Evolutionary conservation across 2,797 vertebrate species (phyloP), one percentile per base, ranked within the genome.

Genomic region (Novumbra hubbsi): DNA sequence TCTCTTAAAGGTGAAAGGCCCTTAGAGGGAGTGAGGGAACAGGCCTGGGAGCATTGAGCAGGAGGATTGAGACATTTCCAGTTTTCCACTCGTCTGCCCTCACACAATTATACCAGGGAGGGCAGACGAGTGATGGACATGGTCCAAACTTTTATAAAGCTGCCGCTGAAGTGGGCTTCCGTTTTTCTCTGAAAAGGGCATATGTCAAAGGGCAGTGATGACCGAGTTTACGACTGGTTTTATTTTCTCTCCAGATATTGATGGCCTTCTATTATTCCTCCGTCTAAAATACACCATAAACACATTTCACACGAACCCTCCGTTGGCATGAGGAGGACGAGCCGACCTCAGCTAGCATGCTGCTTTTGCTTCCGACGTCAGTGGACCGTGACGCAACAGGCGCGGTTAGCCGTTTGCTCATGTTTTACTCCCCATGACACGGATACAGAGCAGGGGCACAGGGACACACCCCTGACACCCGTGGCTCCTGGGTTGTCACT

Each of bases 21-120:
- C 81, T 68, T 49, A 34, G 76, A 81, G 79, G 81, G 82, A 80
- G 83, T 84, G 86, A 88, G 79, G 45, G 75, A 79, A 73, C 73
- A 63, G 73, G 4, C 78, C 87, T 78, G 68, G 62, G 76, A 89
- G 89, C 82, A 5, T 72, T 78, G 75, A 57, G 6, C 57, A 45
- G 68, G 64, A 70, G 48, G 71, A 86, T 78, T 79, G 88, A 92
- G 85, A 88, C 89, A 90, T 92, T 90, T 92, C 73, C 83, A 85
- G 81, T 83, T 81, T 90, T 80, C 90, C 85, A 83, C 88, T 87
- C 81, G 86, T 85, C 85, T 88, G 86, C 84, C 81, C 82, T 73
- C 80, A 75, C 82, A 85, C 79, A 84, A 88, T 92, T 85, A 91
- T 81, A 80, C 73, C 75, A 78, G 2, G 80, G 78, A 71, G 68